Base-by-base conservation (phyloP, 2,888 invertebrate species). In the Eupithecia centaureata region DNA sequence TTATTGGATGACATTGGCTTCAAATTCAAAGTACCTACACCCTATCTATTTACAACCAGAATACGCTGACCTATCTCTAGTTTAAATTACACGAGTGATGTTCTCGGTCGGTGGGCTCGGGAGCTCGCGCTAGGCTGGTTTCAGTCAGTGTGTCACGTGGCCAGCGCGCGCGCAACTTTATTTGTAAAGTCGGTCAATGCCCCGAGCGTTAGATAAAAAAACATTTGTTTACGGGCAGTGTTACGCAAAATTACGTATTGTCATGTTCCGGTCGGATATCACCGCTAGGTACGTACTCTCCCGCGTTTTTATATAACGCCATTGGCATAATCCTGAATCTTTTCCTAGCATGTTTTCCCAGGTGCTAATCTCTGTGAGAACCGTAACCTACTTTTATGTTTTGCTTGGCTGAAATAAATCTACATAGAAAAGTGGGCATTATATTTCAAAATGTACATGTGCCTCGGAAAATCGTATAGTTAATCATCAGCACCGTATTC, bases 171-270 rank as follows among this genome's bases (percentile, higher is more conserved):
- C 90, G 91, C 91, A 90, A 86, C 86, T 79, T 84, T 89, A 88
- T 91, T 90, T 85, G 91, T 92, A 88, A 92, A 89, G 83, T 90
- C 92, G 92, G 92, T 92, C 92, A 92, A 92, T 92, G 92, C 92
- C 90, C 92, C 89, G 89, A 79, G 87, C 87, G 88, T 90, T 92
- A 91, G 92, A 91, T 92, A 89, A 92, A 92, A 89, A 91, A 87
- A 78, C 89, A 87, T 87, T 88, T 92, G 90, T 90, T 90, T 91
- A 91, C 90, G 88, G 83, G 84, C 78, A 79, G 79, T 80, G 85
- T 91, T 92, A 92, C 92, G 92, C 91, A 91, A 91, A 90, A 77
- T 74, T 78, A 78, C 78, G 79, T 83, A 82, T 82, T 80, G 83
- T 80, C 76, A 73, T 80, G 81, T 86, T 83, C 85, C 86, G 85